Evolutionary conservation across 2,888 invertebrate genomes (phyloP).

Genomic region (Mactromeris polynyma): DNA sequence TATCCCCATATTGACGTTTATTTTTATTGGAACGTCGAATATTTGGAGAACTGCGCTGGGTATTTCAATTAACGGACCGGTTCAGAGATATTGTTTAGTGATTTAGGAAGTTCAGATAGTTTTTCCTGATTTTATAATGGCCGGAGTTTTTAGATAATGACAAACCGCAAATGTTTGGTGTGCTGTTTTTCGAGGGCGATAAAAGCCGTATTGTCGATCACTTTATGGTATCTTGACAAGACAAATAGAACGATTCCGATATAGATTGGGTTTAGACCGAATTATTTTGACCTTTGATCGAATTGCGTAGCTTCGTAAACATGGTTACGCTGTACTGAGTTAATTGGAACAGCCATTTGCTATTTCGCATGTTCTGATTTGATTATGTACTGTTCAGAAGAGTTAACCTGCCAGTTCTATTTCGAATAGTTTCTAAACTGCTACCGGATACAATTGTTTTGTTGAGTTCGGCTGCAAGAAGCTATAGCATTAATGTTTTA

Average conservation of each 20-base stretch:
- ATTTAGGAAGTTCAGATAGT: neutral
- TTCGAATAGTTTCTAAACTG: too few relatives aligned
- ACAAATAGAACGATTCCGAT: neutral
- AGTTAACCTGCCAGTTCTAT: too few relatives aligned
- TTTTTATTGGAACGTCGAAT: conserved; percentile 7
- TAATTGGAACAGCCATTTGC: too few relatives aligned
- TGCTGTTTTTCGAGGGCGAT: neutral
- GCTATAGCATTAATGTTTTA: too few relatives aligned
- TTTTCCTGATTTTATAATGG: neutral
- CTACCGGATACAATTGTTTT: too few relatives aligned
- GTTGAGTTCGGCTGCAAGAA: too few relatives aligned
- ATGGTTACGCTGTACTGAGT: too few relatives aligned
- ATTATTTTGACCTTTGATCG: neutral
- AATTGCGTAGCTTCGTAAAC: too few relatives aligned
- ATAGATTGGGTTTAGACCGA: neutral
- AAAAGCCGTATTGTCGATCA: neutral
- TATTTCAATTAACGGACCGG: conserved; percentile 1
- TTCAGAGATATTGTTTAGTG: conserved; percentile 9
- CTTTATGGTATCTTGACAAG: neutral
- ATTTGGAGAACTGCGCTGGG: neutral
- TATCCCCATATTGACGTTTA: conserved; percentile 10
- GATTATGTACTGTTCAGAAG: too few relatives aligned
- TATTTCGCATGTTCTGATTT: too few relatives aligned
- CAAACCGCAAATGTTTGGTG: neutral
- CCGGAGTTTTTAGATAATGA: neutral